Conservation (phyloP, 2,888 invertebrate species). For the Rhagonycha fulva region DNA sequence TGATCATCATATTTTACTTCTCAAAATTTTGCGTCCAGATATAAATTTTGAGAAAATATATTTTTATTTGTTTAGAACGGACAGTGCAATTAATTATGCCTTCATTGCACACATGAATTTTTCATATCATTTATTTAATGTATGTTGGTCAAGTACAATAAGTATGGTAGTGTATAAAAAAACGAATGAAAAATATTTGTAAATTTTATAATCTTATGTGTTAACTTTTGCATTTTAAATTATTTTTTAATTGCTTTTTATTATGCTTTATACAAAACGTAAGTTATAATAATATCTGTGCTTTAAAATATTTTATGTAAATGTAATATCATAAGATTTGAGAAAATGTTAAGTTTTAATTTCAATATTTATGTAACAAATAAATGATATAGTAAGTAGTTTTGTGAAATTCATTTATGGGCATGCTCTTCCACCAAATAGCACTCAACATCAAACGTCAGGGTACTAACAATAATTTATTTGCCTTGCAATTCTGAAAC, state of each 20-base stretch:
- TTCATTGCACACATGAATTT: neutral
- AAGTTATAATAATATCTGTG: conserved; percentile 18
- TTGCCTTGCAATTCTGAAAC: too few relatives aligned
- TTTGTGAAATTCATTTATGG: neutral
- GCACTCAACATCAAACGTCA: neutral
- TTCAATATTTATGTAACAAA: conserved; percentile 25
- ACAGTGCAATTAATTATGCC: conserved; percentile 1
- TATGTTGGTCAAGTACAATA: conserved; percentile 3
- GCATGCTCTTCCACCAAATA: neutral
- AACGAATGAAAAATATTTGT: neutral
- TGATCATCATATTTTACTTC: conserved; percentile 15
- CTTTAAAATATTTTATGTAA: conserved; percentile 28
- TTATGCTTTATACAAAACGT: neutral
- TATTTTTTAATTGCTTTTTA: neutral
- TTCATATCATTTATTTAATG: neutral
- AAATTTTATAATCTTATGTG: neutral
- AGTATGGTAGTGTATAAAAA: neutral
- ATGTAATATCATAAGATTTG: conserved; percentile 17
- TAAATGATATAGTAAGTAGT: conserved; percentile 12
- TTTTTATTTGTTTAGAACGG: neutral
- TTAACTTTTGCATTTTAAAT: neutral
- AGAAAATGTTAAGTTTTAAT: conserved; percentile 29
- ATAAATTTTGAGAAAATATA: neutral
- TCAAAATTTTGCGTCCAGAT: conserved; percentile 7
- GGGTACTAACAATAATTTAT: too few relatives aligned